Conservation (phyloP, 2,888 invertebrate species). For the Campopleginae sp. region DNA sequence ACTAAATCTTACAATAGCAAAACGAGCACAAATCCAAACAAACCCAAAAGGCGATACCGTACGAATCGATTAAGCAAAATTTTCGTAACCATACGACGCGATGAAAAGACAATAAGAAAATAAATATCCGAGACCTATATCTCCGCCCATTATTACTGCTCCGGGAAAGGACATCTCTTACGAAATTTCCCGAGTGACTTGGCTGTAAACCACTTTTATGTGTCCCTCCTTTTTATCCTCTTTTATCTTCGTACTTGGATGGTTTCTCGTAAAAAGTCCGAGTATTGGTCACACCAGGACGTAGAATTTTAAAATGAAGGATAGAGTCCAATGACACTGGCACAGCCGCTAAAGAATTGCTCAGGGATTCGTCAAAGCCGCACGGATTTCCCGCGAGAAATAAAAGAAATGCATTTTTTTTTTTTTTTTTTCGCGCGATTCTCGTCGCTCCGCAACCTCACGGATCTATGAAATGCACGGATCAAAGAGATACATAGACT, state of each 20-base stretch:
- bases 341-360: not conserved
- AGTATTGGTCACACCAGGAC: not conserved
- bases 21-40: no score
- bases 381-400: constrained; percentile 53
- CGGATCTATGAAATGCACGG: constrained; percentile 18
- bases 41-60: not conserved
- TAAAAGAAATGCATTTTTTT: not conserved
- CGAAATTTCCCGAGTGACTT: constrained; percentile 48
- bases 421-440: not conserved
- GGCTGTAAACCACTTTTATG: constrained; percentile 22
- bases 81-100: not conserved
- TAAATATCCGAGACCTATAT: constrained; percentile 20
- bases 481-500: constrained; percentile 38
- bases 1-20: constrained; percentile 27
- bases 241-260: constrained; percentile 19
- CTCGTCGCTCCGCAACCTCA: not conserved
- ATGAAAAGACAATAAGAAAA: not conserved
- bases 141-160: constrained; percentile 37
- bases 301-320: not conserved
- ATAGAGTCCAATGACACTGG: constrained; percentile 22
- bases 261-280: constrained; percentile 49
- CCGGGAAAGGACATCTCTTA: constrained; percentile 35
- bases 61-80: no score
- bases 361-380: constrained; percentile 25
- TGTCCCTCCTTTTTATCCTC: constrained; percentile 20